Evolutionary conservation across 2,797 vertebrate species (phyloP).

Genomic region (Fistularia commersonii): DNA sequence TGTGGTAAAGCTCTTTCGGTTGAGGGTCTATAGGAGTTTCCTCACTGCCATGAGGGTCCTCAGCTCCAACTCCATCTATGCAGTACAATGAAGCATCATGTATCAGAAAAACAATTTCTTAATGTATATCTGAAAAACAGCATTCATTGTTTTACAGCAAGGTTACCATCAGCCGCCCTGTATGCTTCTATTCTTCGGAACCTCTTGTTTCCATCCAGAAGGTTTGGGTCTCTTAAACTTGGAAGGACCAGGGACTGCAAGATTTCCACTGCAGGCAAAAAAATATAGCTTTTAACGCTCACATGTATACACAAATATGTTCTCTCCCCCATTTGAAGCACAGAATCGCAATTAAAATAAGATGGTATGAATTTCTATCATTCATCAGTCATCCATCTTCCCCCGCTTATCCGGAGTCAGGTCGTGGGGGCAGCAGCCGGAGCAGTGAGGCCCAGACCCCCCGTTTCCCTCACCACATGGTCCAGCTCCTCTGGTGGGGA

Average conservation of each 20-base stretch:
- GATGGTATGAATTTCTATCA: too few relatives aligned
- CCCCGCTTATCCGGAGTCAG: too few relatives aligned
- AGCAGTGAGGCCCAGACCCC: too few relatives aligned
- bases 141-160: not conserved
- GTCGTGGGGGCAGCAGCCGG: too few relatives aligned
- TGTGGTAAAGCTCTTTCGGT: slow-evolving; percentile 35
- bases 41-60: slow-evolving; percentile 45
- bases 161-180: slow-evolving; percentile 58
- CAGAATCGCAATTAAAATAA: too few relatives aligned
- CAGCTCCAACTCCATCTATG: slow-evolving; percentile 64
- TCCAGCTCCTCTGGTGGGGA: too few relatives aligned
- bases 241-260: slow-evolving; percentile 78
- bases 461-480: too few relatives aligned
- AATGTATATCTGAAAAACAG: too few relatives aligned
- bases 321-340: not conserved
- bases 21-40: slow-evolving; percentile 51
- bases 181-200: slow-evolving; percentile 67
- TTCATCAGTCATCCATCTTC: too few relatives aligned
- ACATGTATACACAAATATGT: not conserved
- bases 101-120: too few relatives aligned
- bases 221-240: slow-evolving; percentile 37
- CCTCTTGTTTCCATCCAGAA: slow-evolving; percentile 41
- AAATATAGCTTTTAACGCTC: slow-evolving; percentile 7
- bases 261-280: slow-evolving; percentile 76
- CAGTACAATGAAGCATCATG: not conserved